These are phyloP conservation scores for Eupithecia subfuscata DNA, from an alignment of 2,888 invertebrate genomes.

Conservation along the genomic window DNA sequence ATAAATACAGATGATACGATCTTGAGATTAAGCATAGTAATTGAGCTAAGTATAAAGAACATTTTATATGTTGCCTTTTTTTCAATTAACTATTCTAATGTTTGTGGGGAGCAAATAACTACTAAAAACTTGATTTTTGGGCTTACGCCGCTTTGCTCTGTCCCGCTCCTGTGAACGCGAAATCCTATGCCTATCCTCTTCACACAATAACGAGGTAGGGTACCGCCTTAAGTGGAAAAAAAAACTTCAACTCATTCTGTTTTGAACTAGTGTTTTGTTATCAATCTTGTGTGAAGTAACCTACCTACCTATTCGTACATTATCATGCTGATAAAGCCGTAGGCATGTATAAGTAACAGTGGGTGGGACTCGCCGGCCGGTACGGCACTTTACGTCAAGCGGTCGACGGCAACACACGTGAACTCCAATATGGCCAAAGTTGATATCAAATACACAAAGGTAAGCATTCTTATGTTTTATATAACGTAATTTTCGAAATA, in stretches of 20 bases:
- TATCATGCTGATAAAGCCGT: neutral
- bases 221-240: neutral
- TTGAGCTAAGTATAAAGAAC: too few relatives aligned
- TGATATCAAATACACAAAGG: constrained; percentile 81
- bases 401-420: constrained; percentile 50
- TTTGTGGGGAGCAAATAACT: too few relatives aligned
- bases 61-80: too few relatives aligned
- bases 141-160: too few relatives aligned
- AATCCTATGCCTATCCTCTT: too few relatives aligned
- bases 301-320: neutral
- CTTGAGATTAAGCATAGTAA: too few relatives aligned
- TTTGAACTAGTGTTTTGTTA: neutral
- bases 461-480: constrained; percentile 46
- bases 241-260: constrained; percentile 6
- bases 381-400: constrained; percentile 44
- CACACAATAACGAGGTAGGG: too few relatives aligned
- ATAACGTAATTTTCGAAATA: neutral
- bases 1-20: too few relatives aligned
- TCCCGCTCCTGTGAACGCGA: too few relatives aligned
- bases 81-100: too few relatives aligned
- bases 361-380: neutral
- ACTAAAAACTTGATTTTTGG: too few relatives aligned
- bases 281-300: neutral
- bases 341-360: neutral
- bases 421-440: constrained; percentile 74